Evolutionary conservation across 1,140 invertebrate genomes (phyloP), one percentile per base, ranked within the genome.

Genomic region (Drosophila dunni): DNA sequence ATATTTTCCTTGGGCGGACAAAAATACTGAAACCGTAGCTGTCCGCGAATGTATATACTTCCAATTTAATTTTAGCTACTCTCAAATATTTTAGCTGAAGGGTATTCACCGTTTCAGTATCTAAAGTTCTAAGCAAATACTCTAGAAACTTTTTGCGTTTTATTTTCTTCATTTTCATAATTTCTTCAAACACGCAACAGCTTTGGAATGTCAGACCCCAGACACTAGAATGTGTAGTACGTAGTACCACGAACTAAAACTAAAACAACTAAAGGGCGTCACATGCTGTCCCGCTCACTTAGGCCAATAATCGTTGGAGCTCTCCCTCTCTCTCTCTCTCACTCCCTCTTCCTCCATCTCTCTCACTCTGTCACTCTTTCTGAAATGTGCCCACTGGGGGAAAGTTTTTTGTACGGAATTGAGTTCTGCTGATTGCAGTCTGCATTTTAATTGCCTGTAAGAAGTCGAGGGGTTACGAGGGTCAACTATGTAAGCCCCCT

Each of bases 361-460:
- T 11, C 5, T 20, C 15, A 33, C 17, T n/a, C 15, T 7, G n/a
- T 7, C 1, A 15, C 13, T 9, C 42, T 15, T 3, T 20, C 15
- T 38, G 10, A 13, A 24, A 13, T 61, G 46, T 17, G 46, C 40
- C 50, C 11, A 11, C 38, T 15, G 44, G 50, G 81, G 54, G 77
- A 84, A 84, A 84, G 81, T 84, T 78, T 64, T 66, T 67, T 67
- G 53, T 53, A 53, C 42, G 33, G 56, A 48, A 58, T 13, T 36
- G 44, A 62, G 54, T 81, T 75, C 54, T 53, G 34, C 48, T 78
- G 15, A 70, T 69, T 72, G 48, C 66, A 36, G 50, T 42, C 48
- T 69, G 75, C 51, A 86, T 56, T 82, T 76, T 70, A 86, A 81
- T 81, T 86, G 51, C 51, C 72, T 63, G 50, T 63, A 75, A 62